Conservation (phyloP, 92 coral and sea anemone genomes). For the Virgularia gustaviana region DNA sequence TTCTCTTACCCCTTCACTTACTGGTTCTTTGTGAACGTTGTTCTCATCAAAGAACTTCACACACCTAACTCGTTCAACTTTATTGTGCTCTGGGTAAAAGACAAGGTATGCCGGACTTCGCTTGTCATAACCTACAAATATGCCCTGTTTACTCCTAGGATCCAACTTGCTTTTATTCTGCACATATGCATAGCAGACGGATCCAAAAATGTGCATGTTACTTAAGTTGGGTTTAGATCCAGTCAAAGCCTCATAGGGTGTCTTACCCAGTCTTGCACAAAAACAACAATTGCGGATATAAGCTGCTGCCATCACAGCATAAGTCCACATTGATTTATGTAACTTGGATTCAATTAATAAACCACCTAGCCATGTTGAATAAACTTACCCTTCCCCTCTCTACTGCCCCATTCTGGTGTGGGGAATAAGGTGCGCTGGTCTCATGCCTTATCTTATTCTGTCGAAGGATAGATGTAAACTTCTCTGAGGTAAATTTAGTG, state of each 20-base stretch:
- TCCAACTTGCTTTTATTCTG: slow-evolving; percentile 29
- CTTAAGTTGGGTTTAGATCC: slow-evolving; percentile 36
- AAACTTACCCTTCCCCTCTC: too few relatives aligned
- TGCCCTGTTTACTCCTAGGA: slow-evolving; percentile 31
- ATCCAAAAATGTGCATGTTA: slow-evolving; percentile 52
- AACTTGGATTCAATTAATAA: too few relatives aligned
- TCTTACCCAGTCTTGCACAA: too few relatives aligned
- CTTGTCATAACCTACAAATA: too few relatives aligned
- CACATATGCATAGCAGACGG: slow-evolving; percentile 38
- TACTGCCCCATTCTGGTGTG: too few relatives aligned
- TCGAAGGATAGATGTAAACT: too few relatives aligned
- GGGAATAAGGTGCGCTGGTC: too few relatives aligned
- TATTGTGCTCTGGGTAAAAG: slow-evolving; percentile 5
- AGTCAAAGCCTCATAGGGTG: too few relatives aligned
- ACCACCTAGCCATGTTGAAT: too few relatives aligned
- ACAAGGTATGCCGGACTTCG: slow-evolving; percentile 3
- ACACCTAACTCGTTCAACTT: slow-evolving; percentile 33
- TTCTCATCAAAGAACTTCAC: slow-evolving; percentile 13
- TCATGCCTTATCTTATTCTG: too few relatives aligned
- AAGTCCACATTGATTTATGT: too few relatives aligned
- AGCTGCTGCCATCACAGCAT: slow-evolving; percentile 49
- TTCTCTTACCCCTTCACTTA: not conserved
- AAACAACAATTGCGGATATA: slow-evolving; percentile 48
- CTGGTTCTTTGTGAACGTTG: not conserved
- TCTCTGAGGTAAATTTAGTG: too few relatives aligned